Evolutionary conservation across 2,888 invertebrate genomes (phyloP).

Genomic region (Euspilapteryx auroguttella): DNA sequence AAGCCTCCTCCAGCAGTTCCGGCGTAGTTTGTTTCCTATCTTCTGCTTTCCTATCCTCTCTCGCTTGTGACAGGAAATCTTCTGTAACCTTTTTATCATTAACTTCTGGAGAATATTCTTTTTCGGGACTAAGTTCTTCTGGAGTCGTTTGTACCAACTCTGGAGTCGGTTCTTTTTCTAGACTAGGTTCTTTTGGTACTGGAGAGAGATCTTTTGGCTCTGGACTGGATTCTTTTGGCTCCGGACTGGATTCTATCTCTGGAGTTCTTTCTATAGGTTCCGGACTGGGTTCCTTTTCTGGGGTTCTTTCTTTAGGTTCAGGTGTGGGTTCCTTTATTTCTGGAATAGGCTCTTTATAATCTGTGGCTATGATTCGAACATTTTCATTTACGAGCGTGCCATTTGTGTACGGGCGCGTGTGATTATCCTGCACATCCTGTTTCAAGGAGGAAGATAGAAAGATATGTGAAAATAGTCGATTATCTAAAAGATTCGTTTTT

Average conservation of each 20-base stretch:
- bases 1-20: constrained; percentile 36
- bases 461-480: too few species aligned
- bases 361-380: constrained; percentile 40
- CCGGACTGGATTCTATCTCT: too few species aligned
- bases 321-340: constrained; percentile 6
- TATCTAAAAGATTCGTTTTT: too few species aligned
- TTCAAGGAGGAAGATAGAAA: not conserved
- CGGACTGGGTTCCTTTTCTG: too few species aligned
- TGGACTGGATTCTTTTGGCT: too few species aligned
- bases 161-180: constrained; percentile 5
- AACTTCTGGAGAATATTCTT: constrained; percentile 11
- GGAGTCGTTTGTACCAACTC: constrained; percentile 4
- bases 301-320: constrained; percentile 7
- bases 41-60: constrained; percentile 14
- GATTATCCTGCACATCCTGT: constrained; percentile 8
- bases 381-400: constrained; percentile 37
- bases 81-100: constrained; percentile 12
- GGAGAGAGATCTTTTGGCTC: constrained; percentile 11
- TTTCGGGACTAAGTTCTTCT: constrained; percentile 9
- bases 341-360: constrained; percentile 16
- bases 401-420: constrained; percentile 43
- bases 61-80: constrained; percentile 27
- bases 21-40: constrained; percentile 26
- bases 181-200: constrained; percentile 11
- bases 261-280: constrained; percentile 10